Conservation (phyloP, 2,888 invertebrate genomes). For the Cosmia pyralina region DNA sequence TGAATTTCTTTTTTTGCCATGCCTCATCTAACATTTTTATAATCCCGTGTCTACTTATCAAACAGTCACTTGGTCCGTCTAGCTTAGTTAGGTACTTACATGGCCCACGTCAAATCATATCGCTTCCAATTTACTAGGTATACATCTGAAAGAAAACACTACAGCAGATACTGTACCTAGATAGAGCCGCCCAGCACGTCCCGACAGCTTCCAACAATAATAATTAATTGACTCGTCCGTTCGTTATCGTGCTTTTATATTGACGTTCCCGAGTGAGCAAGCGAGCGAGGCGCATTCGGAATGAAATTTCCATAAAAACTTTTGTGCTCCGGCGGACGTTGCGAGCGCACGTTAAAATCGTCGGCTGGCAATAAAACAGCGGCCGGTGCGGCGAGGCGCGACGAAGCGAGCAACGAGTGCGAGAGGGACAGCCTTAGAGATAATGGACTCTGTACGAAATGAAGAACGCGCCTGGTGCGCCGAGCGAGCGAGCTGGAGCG, state of each 20-base stretch:
- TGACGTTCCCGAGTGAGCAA: conserved; percentile 88
- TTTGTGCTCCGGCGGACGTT: conserved; percentile 90
- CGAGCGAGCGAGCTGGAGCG: conserved; percentile 87
- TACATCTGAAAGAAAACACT: conserved; percentile 68
- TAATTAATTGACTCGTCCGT: conserved; percentile 91
- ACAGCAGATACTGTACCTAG: conserved; percentile 78
- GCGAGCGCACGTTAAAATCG: conserved; percentile 91
- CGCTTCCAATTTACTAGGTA: conserved; percentile 53
- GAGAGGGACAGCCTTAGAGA: conserved; percentile 85
- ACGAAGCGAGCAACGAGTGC: conserved; percentile 83
- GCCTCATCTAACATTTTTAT: background rate
- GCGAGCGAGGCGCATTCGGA: conserved; percentile 89
- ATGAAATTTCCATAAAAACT: conserved; percentile 91
- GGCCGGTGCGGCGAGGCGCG: conserved; percentile 89
- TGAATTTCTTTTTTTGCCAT: background rate
- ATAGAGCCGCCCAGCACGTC: conserved; percentile 82
- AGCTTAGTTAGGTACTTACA: conserved; percentile 8
- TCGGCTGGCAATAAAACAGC: conserved; percentile 90
- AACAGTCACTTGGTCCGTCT: conserved; percentile 11
- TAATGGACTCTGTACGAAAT: conserved; percentile 89
- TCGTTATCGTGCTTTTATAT: conserved; percentile 90
- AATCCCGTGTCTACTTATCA: conserved; percentile 23
- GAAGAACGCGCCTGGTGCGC: conserved; percentile 88
- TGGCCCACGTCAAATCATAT: conserved; percentile 45
- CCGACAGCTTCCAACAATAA: conserved; percentile 89